Evolutionary conservation across 2,113 vertebrate species (phyloP).

Genomic region (Telmatochromis sp.): DNA sequence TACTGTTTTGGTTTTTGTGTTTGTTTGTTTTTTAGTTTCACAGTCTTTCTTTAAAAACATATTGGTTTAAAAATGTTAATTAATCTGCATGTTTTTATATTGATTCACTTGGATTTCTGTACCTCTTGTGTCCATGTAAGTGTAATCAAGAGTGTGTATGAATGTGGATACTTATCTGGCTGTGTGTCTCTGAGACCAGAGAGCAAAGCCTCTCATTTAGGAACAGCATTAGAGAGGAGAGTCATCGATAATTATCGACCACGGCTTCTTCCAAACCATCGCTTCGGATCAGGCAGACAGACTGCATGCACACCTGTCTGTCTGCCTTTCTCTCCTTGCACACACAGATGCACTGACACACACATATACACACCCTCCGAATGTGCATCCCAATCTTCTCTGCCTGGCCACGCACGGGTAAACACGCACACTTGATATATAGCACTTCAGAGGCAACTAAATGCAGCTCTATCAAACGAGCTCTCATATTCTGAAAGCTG

Average conservation of each 20-base stretch:
- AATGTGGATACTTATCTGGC: neutral
- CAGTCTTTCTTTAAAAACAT: neutral
- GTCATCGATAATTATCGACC: conserved; percentile 54
- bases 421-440: conserved; percentile 7
- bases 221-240: conserved; percentile 19
- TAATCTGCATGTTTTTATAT: neutral
- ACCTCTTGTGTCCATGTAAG: neutral
- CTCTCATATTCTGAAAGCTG: conserved; percentile 29
- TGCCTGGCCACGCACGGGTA: neutral
- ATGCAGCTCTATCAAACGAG: conserved; percentile 22
- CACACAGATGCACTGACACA: neutral
- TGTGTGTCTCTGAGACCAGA: neutral
- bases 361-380: neutral
- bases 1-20: neutral
- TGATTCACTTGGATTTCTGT: neutral
- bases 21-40: neutral
- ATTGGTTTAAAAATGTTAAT: neutral
- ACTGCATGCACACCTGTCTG: conserved; percentile 3
- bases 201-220: conserved; percentile 44
- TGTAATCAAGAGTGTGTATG: neutral
- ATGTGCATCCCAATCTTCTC: neutral
- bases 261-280: conserved; percentile 29
- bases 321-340: neutral
- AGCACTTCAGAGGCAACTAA: conserved; percentile 29
- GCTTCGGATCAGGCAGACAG: conserved; percentile 28